A percentile compares a stretch with the other conserved stretches of the same genome.
Conservation (phyloP, 2,888 invertebrate genomes). For the Alcis repandata region DNA sequence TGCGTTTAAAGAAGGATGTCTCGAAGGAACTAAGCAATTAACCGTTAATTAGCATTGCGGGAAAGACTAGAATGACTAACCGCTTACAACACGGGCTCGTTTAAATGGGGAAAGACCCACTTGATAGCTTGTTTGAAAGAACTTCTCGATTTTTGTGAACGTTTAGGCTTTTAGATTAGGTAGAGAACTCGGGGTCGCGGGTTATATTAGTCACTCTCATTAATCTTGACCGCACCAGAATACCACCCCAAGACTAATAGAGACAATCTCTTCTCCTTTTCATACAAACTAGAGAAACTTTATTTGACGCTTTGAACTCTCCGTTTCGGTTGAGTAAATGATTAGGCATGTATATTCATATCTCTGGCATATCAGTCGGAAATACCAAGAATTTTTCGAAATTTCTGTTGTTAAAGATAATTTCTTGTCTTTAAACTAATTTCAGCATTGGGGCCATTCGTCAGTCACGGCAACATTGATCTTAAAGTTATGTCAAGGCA, state of each 20-base stretch:
- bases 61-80: conserved; percentile 30
- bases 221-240: no score
- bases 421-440: background rate
- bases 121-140: background rate
- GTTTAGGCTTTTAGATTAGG: background rate
- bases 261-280: background rate
- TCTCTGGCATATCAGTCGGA: background rate
- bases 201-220: no score
- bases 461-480: conserved; percentile 1
- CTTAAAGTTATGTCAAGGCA: conserved; percentile 22
- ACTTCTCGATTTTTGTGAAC: background rate
- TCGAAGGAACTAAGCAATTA: conserved; percentile 45
- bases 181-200: no score
- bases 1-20: conserved; percentile 43
- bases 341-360: no score
- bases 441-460: conserved; percentile 3
- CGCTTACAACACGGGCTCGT: background rate
- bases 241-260: no score
- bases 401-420: background rate
- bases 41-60: conserved; percentile 33
- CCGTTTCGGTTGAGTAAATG: no score
- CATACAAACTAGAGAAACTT: background rate
- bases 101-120: background rate
- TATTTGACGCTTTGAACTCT: background rate
- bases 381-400: background rate